Base-by-base conservation (phyloP, 2,888 invertebrate species). In the Coronaproctus castanopsis region DNA sequence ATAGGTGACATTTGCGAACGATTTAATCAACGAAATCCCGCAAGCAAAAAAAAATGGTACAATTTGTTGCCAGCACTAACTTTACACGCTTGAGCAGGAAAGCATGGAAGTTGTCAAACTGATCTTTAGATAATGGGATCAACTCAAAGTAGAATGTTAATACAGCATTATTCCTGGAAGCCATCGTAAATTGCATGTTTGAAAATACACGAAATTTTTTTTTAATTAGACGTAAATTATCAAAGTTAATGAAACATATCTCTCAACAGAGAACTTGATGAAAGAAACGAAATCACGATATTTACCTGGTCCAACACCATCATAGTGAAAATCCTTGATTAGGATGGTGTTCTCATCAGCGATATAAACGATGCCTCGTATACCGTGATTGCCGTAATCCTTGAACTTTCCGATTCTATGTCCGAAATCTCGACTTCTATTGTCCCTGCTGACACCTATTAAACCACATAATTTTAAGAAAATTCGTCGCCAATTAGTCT, bases 341-440 rank as follows among this genome's bases (percentile, higher is more conserved):
- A 85, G 90, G 62, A 92, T 78, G 20, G 90, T 91, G 69, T 78
- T 82, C 70, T 91, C 90, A 70, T 92, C 91, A 3, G 90, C 87
- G 0, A 87, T 89, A 73, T 86, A 92, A 24, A 84, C 87, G 1
- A 80, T 80, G 36, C 92, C 92, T 65, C 77, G 78, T 36, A 36
- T 36, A 8, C 14, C 36, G 36, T 36, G 36, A 5, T 5, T 8
- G 5, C 36, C 36, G 36, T 36, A 36, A 36, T 36, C 14, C 5
- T 14, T 36, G 36, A 36, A 36, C 14, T 36, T 36, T 8, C 36
- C 36, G 36, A 36, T 14, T 36, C 36, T 36, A 8, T 36, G 36
- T 5, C 36, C 36, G 14, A 36, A 36, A 36, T 36, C 36, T 5
- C 36, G 36, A 14, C 36, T 36, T 36, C 14, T 36, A 36, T n/a